Conservation (phyloP, 2,888 invertebrate species). For the Elgonia sp. region DNA sequence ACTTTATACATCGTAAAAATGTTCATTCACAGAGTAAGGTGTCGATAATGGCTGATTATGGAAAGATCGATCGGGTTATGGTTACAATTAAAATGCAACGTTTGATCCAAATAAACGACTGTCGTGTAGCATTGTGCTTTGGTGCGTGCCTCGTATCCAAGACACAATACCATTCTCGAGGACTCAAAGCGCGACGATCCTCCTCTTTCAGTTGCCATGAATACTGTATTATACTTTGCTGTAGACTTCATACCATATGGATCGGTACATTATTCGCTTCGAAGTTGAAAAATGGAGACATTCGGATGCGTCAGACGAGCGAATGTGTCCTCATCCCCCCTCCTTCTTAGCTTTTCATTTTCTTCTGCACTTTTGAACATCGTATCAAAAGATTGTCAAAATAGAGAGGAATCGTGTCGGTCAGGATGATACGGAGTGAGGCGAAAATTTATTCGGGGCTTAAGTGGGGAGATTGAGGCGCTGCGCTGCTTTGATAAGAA, state of each 20-base stretch:
- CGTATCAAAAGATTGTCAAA: slow-evolving; percentile 71
- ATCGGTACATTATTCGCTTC: slow-evolving; percentile 69
- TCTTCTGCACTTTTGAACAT: slow-evolving; percentile 53
- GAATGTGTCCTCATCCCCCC: slow-evolving; percentile 1
- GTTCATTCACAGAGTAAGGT: neutral
- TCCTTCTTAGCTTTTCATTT: slow-evolving; percentile 49
- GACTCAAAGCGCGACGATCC: slow-evolving; percentile 56
- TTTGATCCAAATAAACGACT: slow-evolving; percentile 37
- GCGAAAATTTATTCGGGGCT: slow-evolving; percentile 61
- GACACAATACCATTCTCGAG: slow-evolving; percentile 58
- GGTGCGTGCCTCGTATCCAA: slow-evolving; percentile 46
- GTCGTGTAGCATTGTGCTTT: slow-evolving; percentile 40
- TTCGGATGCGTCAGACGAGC: slow-evolving; percentile 57
- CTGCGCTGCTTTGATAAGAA: slow-evolving; percentile 46
- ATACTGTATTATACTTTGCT: slow-evolving; percentile 70
- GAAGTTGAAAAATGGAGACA: slow-evolving; percentile 70
- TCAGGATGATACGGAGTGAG: slow-evolving; percentile 53
- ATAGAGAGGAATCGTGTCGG: slow-evolving; percentile 56
- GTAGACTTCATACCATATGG: slow-evolving; percentile 65
- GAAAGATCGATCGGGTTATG: slow-evolving; percentile 31
- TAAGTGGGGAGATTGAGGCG: slow-evolving; percentile 32
- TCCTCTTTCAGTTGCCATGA: slow-evolving; percentile 62
- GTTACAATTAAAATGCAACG: slow-evolving; percentile 45
- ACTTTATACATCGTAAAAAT: no score
- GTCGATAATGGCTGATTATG: slow-evolving; percentile 3